Percentiles rank a stretch among this genome's conserved stretches.
Evolutionary conservation across 2,113 vertebrate genomes (phyloP).

Genomic region (Atlantisia rogersi): DNA sequence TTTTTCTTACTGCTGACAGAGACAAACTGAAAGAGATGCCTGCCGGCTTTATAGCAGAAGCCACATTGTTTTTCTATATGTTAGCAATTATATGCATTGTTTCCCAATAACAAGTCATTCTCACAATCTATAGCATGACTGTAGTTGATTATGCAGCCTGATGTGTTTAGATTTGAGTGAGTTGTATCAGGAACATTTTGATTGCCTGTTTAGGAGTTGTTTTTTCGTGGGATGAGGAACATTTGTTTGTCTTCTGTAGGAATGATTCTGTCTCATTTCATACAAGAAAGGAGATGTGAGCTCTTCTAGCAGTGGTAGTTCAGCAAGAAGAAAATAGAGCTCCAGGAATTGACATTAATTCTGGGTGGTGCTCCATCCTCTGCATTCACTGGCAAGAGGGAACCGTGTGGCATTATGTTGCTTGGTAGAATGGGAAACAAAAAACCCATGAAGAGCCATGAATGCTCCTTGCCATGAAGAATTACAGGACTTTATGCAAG

Average conservation of each 20-base stretch:
- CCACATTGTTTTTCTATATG: neutral
- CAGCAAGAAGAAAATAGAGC: neutral
- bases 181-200: neutral
- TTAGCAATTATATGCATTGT: neutral
- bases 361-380: neutral
- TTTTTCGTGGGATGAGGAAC: neutral
- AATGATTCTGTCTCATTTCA: neutral
- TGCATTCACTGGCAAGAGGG: neutral
- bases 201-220: neutral
- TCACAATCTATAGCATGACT: neutral
- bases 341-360: neutral
- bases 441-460: slow-evolving; percentile 17
- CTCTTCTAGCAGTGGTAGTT: neutral
- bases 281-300: neutral
- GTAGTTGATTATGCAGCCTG: neutral
- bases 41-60: neutral
- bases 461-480: slow-evolving; percentile 19
- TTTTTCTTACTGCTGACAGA: slow-evolving; percentile 15
- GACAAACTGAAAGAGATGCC: neutral
- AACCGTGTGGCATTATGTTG: neutral
- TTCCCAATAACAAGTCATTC: neutral
- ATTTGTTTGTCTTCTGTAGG: neutral
- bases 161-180: neutral
- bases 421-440: neutral
- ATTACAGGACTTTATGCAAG: slow-evolving; percentile 42